Percentiles rank a stretch among this genome's conserved stretches.
Conservation (phyloP, 2,113 vertebrate genomes). For the Baryphthengus martii region DNA sequence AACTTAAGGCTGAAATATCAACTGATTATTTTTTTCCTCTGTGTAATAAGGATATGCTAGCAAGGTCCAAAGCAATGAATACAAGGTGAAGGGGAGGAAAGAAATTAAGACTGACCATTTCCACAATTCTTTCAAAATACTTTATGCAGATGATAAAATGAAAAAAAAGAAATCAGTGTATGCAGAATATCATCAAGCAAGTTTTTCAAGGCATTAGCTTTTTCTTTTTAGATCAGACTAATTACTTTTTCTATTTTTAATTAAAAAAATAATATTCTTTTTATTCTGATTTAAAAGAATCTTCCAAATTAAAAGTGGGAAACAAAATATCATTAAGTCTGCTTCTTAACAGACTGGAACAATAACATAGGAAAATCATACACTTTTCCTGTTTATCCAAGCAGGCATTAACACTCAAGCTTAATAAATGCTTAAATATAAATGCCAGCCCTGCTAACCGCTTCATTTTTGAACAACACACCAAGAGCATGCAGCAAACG, state of each 20-base stretch:
- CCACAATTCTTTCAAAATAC: neutral
- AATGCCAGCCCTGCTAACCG: conserved; percentile 53
- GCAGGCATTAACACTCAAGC: conserved; percentile 28
- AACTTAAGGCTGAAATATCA: neutral
- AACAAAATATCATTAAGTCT: neutral
- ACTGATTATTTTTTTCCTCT: neutral
- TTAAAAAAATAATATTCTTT: neutral
- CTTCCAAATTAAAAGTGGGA: neutral
- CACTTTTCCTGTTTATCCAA: conserved; percentile 16
- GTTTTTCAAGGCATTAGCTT: neutral
- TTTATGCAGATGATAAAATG: neutral
- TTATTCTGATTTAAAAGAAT: neutral
- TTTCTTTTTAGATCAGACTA: neutral
- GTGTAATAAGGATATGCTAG: neutral
- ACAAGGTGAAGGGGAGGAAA: neutral
- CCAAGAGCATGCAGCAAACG: conserved; percentile 36
- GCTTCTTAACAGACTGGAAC: neutral
- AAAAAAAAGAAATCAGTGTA: neutral
- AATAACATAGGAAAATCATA: neutral
- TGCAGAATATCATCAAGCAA: neutral
- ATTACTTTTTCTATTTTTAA: neutral
- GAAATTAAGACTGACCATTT: neutral
- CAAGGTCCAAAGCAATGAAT: neutral
- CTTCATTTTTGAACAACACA: conserved; percentile 60
- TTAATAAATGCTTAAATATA: conserved; percentile 21